phyloP scores from a whole-genome alignment of 2,113 vertebrate genomes.

The Hydropotes inermis region DNA sequence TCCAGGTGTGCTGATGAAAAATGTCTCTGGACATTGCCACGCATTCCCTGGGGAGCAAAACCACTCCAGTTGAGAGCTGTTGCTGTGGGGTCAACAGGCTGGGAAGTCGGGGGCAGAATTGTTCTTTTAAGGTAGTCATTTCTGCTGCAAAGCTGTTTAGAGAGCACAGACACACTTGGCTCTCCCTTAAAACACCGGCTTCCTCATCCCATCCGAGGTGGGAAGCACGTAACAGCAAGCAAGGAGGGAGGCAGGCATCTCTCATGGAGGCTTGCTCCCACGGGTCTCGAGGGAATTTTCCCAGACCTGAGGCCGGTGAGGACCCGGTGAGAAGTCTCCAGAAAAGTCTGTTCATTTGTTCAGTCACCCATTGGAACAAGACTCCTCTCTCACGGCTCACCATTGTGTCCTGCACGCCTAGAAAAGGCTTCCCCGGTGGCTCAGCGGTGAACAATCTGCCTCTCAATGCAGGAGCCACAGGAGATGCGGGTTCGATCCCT shows the following conservation, averaged over 20 bases:
- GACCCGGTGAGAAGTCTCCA: not conserved
- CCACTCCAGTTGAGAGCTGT: rapidly evolving
- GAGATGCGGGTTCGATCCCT: not conserved
- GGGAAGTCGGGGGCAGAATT: not conserved
- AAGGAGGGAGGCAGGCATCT: not conserved
- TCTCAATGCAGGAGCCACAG: not conserved
- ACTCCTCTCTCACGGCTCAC: not conserved
- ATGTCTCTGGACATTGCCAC: not conserved
- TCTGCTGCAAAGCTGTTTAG: too few relatives aligned
- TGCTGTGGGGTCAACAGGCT: not conserved
- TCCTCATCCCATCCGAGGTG: not conserved
- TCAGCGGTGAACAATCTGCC: not conserved
- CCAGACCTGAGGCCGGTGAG: not conserved
- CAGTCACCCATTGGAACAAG: not conserved
- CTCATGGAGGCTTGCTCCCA: rapidly evolving
- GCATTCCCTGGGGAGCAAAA: too few relatives aligned
- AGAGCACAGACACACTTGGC: not conserved
- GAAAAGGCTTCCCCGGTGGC: not conserved
- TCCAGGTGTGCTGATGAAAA: not conserved
- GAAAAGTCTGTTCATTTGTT: not conserved
- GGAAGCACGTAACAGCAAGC: not conserved
- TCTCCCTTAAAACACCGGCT: rapidly evolving
- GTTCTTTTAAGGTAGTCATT: not conserved
- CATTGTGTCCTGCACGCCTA: not conserved
- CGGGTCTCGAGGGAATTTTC: not conserved